Evolutionary conservation across 2,888 invertebrate genomes (phyloP).

Genomic region (Cotesia congregata): DNA sequence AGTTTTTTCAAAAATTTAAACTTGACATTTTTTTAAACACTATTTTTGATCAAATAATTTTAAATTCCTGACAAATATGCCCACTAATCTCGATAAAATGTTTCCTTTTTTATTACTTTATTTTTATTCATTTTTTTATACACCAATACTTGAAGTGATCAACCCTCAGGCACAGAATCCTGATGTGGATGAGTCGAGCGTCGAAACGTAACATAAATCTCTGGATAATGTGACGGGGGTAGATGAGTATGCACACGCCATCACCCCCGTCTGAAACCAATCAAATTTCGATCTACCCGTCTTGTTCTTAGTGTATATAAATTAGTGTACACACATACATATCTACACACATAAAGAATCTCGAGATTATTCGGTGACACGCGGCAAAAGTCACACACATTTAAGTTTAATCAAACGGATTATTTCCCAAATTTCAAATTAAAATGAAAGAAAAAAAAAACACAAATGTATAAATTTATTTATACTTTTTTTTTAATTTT

Average conservation of each 20-base stretch:
- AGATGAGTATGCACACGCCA: constrained; percentile 48
- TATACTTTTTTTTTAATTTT: not conserved
- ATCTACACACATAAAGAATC: constrained; percentile 33
- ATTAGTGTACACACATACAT: not conserved
- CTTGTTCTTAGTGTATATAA: constrained; percentile 32
- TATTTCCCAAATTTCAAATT: constrained; percentile 29
- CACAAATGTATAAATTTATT: not conserved
- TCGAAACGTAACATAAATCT: constrained; percentile 68
- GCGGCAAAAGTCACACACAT: constrained; percentile 40
- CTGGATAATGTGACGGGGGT: constrained; percentile 49
- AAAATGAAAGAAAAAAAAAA: not conserved
- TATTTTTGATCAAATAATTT: no score
- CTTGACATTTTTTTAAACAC: no score
- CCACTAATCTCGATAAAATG: not conserved
- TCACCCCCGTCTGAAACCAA: constrained; percentile 60
- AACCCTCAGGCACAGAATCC: constrained; percentile 1
- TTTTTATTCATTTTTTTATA: not conserved
- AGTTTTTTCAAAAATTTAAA: no score
- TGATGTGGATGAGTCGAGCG: constrained; percentile 46
- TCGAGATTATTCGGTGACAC: constrained; percentile 35
- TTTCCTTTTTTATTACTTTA: not conserved
- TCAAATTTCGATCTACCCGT: constrained; percentile 63
- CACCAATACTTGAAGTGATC: not conserved
- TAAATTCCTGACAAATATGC: not conserved
- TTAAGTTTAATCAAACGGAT: constrained; percentile 36